Conservation (phyloP, 2,797 vertebrate species). For the Karalla daura region DNA sequence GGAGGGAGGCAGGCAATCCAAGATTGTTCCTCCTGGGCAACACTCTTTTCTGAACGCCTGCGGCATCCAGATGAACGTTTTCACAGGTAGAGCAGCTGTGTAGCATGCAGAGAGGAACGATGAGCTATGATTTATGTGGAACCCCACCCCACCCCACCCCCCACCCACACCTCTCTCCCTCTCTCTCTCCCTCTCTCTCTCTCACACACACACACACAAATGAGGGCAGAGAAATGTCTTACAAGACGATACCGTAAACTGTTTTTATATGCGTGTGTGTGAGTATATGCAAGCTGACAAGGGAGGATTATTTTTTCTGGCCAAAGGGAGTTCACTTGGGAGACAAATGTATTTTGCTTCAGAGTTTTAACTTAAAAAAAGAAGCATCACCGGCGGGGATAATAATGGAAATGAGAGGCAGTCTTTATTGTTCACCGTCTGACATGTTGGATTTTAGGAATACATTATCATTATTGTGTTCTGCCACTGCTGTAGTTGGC, state of each 20-base stretch:
- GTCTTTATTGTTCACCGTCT: too few relatives aligned
- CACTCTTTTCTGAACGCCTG: slow-evolving; percentile 32
- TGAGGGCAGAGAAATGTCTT: not conserved
- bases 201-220: not conserved
- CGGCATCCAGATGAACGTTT: slow-evolving; percentile 48
- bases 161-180: too few relatives aligned
- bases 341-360: not conserved
- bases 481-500: not conserved
- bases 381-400: not conserved
- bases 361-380: not conserved
- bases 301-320: not conserved
- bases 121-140: not conserved
- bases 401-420: not conserved
- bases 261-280: not conserved
- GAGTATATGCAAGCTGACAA: not conserved
- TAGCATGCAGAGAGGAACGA: not conserved
- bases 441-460: not conserved
- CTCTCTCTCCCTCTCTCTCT: too few relatives aligned
- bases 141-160: too few relatives aligned
- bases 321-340: not conserved
- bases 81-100: slow-evolving; percentile 28
- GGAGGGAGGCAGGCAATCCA: slow-evolving; percentile 41
- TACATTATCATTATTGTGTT: not conserved
- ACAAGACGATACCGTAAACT: not conserved
- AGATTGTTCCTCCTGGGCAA: slow-evolving; percentile 44